A percentile compares a stretch with the other conserved stretches of the same genome.
phyloP scores from a whole-genome alignment of 1,140 invertebrate genomes.

The Hirudo medicinalis region DNA sequence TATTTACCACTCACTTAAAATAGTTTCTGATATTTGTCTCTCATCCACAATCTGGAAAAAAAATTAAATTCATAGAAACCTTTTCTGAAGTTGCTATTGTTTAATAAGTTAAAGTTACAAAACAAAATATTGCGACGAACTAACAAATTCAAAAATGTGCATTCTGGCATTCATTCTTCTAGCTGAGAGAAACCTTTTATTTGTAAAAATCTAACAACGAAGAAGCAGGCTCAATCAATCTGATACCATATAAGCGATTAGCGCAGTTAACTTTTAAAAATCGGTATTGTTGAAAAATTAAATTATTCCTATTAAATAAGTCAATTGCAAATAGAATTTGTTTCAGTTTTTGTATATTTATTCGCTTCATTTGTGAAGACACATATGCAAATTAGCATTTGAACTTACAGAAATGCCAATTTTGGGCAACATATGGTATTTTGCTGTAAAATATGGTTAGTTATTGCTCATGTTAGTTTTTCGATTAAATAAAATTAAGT shows the following conservation, averaged over 20 bases:
- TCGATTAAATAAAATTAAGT: too few species aligned
- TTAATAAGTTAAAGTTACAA: background rate
- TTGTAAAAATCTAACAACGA: background rate
- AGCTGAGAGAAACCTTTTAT: background rate
- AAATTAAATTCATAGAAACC: background rate
- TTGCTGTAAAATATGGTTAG: too few species aligned
- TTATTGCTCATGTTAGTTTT: too few species aligned
- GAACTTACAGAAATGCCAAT: too few species aligned
- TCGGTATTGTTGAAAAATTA: too few species aligned
- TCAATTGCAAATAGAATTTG: too few species aligned
- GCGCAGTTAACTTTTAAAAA: too few species aligned
- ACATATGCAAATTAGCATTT: too few species aligned
- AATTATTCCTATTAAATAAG: too few species aligned
- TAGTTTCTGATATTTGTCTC: slow-evolving; percentile 13
- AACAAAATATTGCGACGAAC: background rate
- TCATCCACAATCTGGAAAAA: slow-evolving; percentile 15
- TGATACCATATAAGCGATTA: background rate
- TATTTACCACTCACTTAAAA: slow-evolving; percentile 12
- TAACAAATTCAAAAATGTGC: slow-evolving; percentile 4
- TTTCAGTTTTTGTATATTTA: too few species aligned
- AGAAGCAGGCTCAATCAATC: background rate
- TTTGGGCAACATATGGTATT: too few species aligned
- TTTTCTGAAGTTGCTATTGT: background rate
- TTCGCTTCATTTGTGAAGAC: too few species aligned
- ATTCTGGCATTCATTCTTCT: slow-evolving; percentile 4